Conservation (phyloP, 2,888 invertebrate genomes). For the Drosophila macrospina region DNA sequence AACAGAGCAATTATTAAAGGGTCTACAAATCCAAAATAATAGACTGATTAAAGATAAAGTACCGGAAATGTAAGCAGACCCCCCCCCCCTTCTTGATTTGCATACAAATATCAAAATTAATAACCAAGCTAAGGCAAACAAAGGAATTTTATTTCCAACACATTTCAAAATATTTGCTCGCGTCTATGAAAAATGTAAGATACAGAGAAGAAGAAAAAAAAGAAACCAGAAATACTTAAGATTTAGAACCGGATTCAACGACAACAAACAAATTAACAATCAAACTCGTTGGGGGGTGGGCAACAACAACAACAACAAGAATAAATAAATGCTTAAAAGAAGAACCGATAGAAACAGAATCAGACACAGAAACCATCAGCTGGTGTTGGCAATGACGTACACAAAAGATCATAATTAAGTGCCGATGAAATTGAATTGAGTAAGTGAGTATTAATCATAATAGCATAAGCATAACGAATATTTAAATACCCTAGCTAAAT, state of each 20-base stretch:
- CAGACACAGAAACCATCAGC: constrained; percentile 51
- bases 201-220: constrained; percentile 1
- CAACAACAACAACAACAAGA: constrained; percentile 35
- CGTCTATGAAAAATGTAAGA: constrained; percentile 15
- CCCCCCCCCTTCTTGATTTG: background rate
- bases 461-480: constrained; percentile 47
- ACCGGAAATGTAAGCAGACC: constrained; percentile 64
- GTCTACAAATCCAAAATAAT: background rate
- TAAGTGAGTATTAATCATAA: constrained; percentile 42
- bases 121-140: constrained; percentile 47
- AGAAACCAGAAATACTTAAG: constrained; percentile 69
- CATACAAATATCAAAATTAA: constrained; percentile 39
- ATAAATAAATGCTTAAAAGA: constrained; percentile 19
- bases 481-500: constrained; percentile 52
- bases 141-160: constrained; percentile 58
- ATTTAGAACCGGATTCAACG: constrained; percentile 72
- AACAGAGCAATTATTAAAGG: constrained; percentile 39
- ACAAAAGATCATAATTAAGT: constrained; percentile 74
- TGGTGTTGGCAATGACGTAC: constrained; percentile 69
- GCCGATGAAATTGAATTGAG: constrained; percentile 74
- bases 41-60: constrained; percentile 8
- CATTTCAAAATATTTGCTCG: constrained; percentile 42
- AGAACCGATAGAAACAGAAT: constrained; percentile 29
- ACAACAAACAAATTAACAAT: constrained; percentile 73
- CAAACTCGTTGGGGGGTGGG: constrained; percentile 41